A percentile compares a stretch with the other conserved stretches of the same genome.
Conservation (phyloP, 2,888 invertebrate genomes). For the Tigriopus californicus region DNA sequence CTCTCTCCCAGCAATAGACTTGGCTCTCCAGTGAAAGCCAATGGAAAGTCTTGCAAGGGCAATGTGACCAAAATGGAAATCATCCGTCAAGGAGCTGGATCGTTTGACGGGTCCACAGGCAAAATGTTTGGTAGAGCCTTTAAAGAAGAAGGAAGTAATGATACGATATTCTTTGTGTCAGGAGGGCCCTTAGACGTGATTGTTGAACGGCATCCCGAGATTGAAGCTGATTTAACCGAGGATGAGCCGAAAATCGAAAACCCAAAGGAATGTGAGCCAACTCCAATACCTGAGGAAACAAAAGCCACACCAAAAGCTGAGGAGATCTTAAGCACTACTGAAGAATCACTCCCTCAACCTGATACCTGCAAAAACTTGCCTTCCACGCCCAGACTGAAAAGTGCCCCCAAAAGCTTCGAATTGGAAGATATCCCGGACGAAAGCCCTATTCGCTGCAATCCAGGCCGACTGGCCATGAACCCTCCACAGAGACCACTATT, state of each 20-base stretch:
- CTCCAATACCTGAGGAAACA: background rate
- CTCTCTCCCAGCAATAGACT: constrained; percentile 11
- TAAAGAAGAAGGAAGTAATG: background rate
- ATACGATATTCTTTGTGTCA: background rate
- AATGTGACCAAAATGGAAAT: background rate
- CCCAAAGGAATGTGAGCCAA: background rate
- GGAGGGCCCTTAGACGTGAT: background rate
- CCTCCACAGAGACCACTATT: background rate
- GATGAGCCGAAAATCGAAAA: background rate
- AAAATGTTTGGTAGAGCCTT: too few relatives aligned
- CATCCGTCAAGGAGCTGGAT: too few relatives aligned
- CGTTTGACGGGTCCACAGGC: too few relatives aligned
- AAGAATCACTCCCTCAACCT: background rate
- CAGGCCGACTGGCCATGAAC: background rate
- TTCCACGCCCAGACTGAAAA: background rate
- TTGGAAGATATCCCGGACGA: constrained; percentile 15
- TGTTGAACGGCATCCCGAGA: constrained; percentile 4
- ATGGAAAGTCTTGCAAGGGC: background rate
- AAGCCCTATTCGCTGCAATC: background rate
- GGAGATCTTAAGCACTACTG: background rate
- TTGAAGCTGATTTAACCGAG: background rate
- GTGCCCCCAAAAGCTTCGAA: constrained; percentile 14
- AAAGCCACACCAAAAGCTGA: background rate
- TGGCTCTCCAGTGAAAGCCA: background rate
- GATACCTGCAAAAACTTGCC: background rate